Evolutionary conservation across 1,140 invertebrate species (phyloP), one percentile per base, ranked within the genome.

Genomic region (Eulimnadia texana): DNA sequence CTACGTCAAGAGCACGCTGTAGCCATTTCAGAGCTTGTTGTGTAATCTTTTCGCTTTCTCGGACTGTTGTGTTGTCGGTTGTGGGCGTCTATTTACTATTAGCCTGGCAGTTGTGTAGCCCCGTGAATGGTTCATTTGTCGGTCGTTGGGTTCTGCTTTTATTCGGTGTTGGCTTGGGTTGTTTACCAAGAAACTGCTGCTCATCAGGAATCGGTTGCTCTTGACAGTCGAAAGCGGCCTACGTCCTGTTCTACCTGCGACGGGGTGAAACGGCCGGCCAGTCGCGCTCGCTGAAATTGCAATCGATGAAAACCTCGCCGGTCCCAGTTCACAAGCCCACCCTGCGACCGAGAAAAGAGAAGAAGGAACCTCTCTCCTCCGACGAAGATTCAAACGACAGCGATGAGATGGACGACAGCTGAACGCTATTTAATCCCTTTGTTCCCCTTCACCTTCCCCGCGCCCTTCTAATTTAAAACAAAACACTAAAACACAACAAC

Each of bases 211-310:
- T 54, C 60, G 50, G 66, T 71, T 54, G 66, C 71, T 49, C 69
- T 70, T 61, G 70, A 67, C 68, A 76, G 75, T 72, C 76, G 19
- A 77, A 77, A 65, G 72, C 72, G 55, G 76, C 75, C 0, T 78
- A 78, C 66, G 76, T 78, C 0, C 64, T 78, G 24, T 76, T 78
- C 42, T 78, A 78, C 65, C 69, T 75, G 59, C 67, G 68, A 27
- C 63, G 71, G 42, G 68, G 68, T 19, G 27, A 57, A 33, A 57
- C 27, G 16, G 27, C 27, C 6, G 9, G 27, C 9, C 22, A 20
- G 25, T 13, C 22, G 27, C 27, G 33, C 0, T 29, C 27, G 22
- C 24, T 57, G 3, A 57, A 33, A 25, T 33, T 33, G 22, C 23
- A 22, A 25, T 55, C 27, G 28, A n/a, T 33, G 1, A 57, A 57